These are phyloP conservation scores for Piezodorus guildinii DNA, from an alignment of 1,140 invertebrate genomes.

Conservation along the genomic window DNA sequence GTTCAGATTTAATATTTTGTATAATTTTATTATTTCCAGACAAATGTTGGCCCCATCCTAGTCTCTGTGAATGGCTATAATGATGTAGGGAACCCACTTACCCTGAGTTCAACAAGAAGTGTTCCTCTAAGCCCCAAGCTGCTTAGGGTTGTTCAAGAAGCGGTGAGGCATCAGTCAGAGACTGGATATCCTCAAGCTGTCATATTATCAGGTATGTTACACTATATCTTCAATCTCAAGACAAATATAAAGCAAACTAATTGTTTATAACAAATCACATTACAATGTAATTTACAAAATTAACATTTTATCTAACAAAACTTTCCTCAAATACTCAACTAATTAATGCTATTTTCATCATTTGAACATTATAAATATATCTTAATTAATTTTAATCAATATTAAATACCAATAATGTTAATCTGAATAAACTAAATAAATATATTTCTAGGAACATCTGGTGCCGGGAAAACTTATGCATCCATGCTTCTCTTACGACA, in stretches of 20 bases:
- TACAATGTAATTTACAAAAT: too few relatives aligned
- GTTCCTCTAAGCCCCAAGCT: slow-evolving; percentile 58
- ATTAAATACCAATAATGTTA: too few relatives aligned
- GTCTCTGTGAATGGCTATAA: slow-evolving; percentile 80
- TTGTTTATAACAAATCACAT: too few relatives aligned
- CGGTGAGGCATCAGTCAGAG: slow-evolving; percentile 83
- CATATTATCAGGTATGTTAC: slow-evolving; percentile 63
- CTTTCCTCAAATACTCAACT: too few relatives aligned
- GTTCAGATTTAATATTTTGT: too few relatives aligned
- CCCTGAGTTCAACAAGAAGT: slow-evolving; percentile 69
- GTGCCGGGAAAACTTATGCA: slow-evolving; percentile 89
- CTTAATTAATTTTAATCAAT: too few relatives aligned
- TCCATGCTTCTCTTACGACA: slow-evolving; percentile 83
- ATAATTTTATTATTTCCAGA: slow-evolving; percentile 44
- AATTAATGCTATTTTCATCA: too few relatives aligned
- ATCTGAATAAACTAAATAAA: too few relatives aligned
- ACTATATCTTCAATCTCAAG: too few relatives aligned
- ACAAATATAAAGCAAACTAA: too few relatives aligned
- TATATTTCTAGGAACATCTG: slow-evolving; percentile 59
- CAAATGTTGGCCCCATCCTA: slow-evolving; percentile 82
- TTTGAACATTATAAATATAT: too few relatives aligned
- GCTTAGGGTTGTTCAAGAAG: slow-evolving; percentile 77
- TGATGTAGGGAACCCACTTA: slow-evolving; percentile 75
- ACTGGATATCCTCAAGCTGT: slow-evolving; percentile 90
- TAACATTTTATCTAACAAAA: too few relatives aligned